These are phyloP conservation scores for Cygnus atratus DNA, from an alignment of 2,113 vertebrate species.

Conservation along the genomic window DNA sequence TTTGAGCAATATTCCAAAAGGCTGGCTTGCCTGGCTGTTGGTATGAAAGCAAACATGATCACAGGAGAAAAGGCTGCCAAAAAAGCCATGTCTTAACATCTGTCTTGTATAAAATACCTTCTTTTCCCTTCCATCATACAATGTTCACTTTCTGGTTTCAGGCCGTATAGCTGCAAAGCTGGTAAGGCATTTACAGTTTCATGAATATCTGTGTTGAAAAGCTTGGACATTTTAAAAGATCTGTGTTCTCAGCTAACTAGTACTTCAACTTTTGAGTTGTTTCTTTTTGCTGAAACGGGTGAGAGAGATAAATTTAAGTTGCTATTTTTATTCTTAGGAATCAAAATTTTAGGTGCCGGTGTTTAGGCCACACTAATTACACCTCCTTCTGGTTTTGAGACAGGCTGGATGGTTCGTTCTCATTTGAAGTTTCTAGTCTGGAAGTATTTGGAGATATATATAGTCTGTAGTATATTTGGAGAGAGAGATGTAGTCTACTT, in stretches of 20 bases:
- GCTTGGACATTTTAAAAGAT: not conserved
- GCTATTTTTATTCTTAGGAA: not conserved
- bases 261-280: not conserved
- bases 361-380: not conserved
- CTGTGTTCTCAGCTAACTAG: not conserved
- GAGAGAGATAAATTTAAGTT: not conserved
- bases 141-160: not conserved
- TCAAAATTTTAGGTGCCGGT: not conserved
- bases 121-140: not conserved
- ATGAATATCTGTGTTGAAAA: not conserved
- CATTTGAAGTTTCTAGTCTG: not conserved
- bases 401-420: not conserved
- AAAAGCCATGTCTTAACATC: slow-evolving; percentile 28
- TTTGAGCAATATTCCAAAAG: not conserved
- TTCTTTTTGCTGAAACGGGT: not conserved
- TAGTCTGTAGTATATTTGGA: not conserved
- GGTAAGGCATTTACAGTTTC: not conserved
- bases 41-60: slow-evolving; percentile 1
- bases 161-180: not conserved
- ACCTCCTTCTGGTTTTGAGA: not conserved
- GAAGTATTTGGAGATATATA: not conserved
- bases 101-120: slow-evolving; percentile 41
- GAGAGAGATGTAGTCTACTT: no score
- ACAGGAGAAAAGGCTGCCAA: slow-evolving; percentile 2
- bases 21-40: not conserved